Evolutionary conservation across 2,797 vertebrate genomes (phyloP), one percentile per base, ranked within the genome.

Genomic region (Scolopax rusticola): DNA sequence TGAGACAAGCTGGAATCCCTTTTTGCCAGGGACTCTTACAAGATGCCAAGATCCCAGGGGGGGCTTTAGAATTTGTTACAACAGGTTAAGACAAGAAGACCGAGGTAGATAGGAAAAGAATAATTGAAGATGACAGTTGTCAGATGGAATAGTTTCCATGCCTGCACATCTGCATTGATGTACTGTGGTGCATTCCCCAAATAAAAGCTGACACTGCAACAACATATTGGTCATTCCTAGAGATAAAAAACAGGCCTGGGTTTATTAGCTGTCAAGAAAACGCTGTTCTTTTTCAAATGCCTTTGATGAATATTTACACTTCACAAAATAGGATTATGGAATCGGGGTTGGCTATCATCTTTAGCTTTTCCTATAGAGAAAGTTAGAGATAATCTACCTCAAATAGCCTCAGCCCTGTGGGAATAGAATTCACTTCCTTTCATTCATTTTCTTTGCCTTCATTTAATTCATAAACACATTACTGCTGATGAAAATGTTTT

Each of bases 191-290:
- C 36, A 21, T 53, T 86, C 53, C 60, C 86, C 74, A 84, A 74
- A 84, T 81, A 84, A 73, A 94, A 86, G 53, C 91, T 82, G 90
- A 59, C 45, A 65, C 33, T 86, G 76, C 48, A 94, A 57, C 57
- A 82, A 75, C 1, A 12, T 23, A n/a, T 78, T 80, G 85, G 65
- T 79, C 45, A 36, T 77, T 97, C 51, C 64, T 78, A 23, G 71
- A 88, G 61, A 45, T 47, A 91, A 89, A 53, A 16, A 45, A 13
- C 28, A 64, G 33, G 50, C 57, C 24, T 61, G 65, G 24, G 65
- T 38, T 91, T 88, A 91, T 75, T 60, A 90, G 41, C 76, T 93
- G 87, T 84, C 83, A 82, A 33, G 57, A 28, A 63, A 91, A 84
- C 2, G 2, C 43, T 65, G 12, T 25, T 89, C 67, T 76, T 41